phyloP scores from a whole-genome alignment of 37 sponge, comb jelly and placozoan species.

The Hexactinellida sp. region DNA sequence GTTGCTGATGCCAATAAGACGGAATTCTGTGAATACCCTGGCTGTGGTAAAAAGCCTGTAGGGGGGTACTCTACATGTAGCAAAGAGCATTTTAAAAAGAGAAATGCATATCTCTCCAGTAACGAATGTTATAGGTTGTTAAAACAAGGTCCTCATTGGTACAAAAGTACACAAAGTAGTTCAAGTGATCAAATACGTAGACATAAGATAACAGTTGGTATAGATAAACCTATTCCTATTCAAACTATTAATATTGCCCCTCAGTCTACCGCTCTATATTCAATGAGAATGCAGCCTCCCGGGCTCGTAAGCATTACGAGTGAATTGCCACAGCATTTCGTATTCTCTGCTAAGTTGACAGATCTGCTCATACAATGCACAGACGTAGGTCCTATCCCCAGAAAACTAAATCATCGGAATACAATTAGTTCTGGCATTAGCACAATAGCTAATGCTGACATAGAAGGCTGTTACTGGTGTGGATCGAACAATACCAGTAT shows the following conservation, averaged over 20 bases:
- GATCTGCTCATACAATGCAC: background rate
- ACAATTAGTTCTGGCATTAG: too few species aligned
- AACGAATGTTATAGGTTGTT: background rate
- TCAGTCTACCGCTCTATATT: background rate
- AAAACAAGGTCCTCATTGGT: background rate
- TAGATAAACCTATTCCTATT: background rate
- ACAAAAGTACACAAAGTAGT: background rate
- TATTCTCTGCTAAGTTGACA: background rate
- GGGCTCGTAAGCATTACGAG: background rate
- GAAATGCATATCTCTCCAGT: background rate
- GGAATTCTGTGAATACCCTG: background rate
- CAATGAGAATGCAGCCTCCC: background rate
- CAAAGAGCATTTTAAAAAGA: background rate
- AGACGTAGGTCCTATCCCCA: background rate
- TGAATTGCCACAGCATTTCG: background rate
- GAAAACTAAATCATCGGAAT: background rate
- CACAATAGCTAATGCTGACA: too few species aligned
- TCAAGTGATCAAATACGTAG: background rate
- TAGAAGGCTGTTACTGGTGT: constrained; percentile 1
- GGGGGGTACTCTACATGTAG: background rate
- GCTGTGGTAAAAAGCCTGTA: background rate
- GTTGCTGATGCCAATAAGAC: background rate
- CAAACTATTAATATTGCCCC: background rate
- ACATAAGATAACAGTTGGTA: background rate
- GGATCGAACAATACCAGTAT: background rate